These are phyloP conservation scores for Tragelaphus strepsiceros DNA, from an alignment of 2,113 vertebrate species.

Conservation along the genomic window DNA sequence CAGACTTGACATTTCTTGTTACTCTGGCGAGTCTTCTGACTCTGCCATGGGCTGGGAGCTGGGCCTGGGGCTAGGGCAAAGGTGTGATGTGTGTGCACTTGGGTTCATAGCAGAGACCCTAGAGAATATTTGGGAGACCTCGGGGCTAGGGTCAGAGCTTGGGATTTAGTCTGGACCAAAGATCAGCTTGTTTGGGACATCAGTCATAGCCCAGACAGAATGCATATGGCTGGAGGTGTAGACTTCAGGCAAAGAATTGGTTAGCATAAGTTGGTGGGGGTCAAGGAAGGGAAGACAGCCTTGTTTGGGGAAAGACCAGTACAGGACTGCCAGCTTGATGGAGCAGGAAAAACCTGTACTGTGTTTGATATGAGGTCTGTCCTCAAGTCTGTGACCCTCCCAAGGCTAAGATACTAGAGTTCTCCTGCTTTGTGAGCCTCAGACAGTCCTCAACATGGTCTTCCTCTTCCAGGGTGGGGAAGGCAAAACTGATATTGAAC, in stretches of 20 bases:
- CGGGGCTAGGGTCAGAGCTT: not conserved
- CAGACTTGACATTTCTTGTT: not conserved
- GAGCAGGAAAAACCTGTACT: accelerated
- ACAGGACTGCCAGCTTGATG: not conserved
- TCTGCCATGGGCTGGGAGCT: not conserved
- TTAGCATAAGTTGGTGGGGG: too few relatives aligned
- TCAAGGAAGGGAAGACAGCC: not conserved
- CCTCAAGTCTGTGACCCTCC: not conserved
- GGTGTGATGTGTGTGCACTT: too few relatives aligned
- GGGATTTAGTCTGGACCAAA: not conserved
- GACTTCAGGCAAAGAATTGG: not conserved
- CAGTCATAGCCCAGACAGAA: not conserved
- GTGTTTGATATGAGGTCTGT: accelerated
- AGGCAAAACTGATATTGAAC: not conserved
- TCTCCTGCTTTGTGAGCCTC: not conserved
- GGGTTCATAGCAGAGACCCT: not conserved
- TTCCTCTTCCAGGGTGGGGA: not conserved
- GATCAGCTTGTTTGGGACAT: not conserved
- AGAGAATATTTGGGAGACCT: not conserved
- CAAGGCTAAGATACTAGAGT: not conserved
- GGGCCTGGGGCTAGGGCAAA: too few relatives aligned
- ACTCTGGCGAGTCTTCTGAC: not conserved
- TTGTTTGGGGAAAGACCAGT: not conserved
- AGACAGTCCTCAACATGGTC: not conserved
- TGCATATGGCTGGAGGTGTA: not conserved